These are phyloP conservation scores for Galago senegalensis DNA, from an alignment of 2,797 vertebrate genomes.

Conservation along the genomic window DNA sequence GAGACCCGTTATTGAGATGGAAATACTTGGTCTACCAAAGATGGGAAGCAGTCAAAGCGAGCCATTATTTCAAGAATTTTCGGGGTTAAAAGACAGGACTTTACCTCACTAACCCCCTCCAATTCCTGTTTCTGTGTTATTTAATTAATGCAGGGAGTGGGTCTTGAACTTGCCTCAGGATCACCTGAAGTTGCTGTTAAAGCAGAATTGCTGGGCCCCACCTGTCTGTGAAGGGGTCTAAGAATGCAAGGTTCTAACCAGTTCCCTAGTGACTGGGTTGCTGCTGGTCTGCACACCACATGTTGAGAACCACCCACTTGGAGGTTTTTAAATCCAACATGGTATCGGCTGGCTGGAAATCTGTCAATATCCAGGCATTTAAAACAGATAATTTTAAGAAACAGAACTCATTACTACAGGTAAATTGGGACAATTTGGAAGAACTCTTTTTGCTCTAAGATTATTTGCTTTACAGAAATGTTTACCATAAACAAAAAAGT, in stretches of 20 bases:
- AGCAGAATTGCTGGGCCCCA: neutral
- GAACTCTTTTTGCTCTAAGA: neutral
- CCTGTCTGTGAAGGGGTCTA: neutral
- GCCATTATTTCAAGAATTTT: conserved; percentile 10
- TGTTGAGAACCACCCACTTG: neutral
- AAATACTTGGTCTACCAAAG: neutral
- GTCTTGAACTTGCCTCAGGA: neutral
- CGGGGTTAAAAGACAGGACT: neutral
- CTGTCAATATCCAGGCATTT: neutral
- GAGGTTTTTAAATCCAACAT: neutral
- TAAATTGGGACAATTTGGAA: neutral
- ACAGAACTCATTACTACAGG: neutral
- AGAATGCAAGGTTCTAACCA: neutral
- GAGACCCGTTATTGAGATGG: neutral
- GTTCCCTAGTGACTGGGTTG: neutral
- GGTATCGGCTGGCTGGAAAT: neutral
- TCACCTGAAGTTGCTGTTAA: neutral
- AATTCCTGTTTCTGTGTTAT: neutral
- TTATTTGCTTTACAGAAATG: neutral
- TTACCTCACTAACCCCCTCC: neutral
- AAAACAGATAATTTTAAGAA: neutral
- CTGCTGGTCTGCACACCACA: neutral
- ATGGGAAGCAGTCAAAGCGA: neutral
- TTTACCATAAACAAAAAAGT: conserved; percentile 4
- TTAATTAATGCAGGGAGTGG: neutral